A percentile compares a stretch with the other conserved stretches of the same genome.
Conservation (phyloP, 2,797 vertebrate species). For the Syngnathus acus region DNA sequence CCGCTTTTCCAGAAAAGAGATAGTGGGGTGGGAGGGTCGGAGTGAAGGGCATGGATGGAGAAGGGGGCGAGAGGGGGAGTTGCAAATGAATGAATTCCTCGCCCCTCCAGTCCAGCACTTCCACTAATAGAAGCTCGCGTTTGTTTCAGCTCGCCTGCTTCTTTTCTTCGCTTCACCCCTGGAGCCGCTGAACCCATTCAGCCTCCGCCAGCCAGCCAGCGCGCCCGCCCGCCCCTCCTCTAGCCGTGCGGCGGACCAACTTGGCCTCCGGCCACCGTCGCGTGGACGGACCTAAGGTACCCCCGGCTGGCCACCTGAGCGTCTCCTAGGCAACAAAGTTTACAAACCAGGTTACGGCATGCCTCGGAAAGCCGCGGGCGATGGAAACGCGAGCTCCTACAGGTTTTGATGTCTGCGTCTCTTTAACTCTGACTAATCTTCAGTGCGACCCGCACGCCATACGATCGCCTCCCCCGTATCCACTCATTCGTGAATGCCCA, state of each 20-base stretch:
- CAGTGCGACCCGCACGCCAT: constrained; percentile 18
- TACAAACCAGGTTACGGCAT: constrained; percentile 52
- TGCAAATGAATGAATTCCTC: constrained; percentile 56
- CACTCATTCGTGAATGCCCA: constrained; percentile 9
- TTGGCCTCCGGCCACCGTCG: constrained; percentile 50
- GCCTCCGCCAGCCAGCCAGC: constrained; percentile 41
- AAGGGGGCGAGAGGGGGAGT: constrained; percentile 10
- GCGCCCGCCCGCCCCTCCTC: constrained; percentile 38
- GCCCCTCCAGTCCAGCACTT: constrained; percentile 54
- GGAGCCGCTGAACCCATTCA: constrained; percentile 61
- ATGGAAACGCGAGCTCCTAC: constrained; percentile 54
- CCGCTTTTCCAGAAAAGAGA: constrained; percentile 65
- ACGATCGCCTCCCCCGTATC: neutral
- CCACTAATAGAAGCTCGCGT: constrained; percentile 71
- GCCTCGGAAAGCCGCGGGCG: constrained; percentile 54
- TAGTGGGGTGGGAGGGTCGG: constrained; percentile 60
- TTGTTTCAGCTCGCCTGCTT: constrained; percentile 68
- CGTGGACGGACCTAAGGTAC: constrained; percentile 20
- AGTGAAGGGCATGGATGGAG: constrained; percentile 28
- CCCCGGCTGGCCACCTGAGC: constrained; percentile 21
- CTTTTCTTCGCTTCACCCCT: constrained; percentile 56
- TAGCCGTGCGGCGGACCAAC: constrained; percentile 38
- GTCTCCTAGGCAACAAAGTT: constrained; percentile 15
- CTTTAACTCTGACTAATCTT: constrained; percentile 39
- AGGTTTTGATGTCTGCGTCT: constrained; percentile 57